Percentiles rank a stretch among this genome's conserved stretches.
Conservation (phyloP, 2,113 vertebrate genomes). For the Rhombomys opimus region DNA sequence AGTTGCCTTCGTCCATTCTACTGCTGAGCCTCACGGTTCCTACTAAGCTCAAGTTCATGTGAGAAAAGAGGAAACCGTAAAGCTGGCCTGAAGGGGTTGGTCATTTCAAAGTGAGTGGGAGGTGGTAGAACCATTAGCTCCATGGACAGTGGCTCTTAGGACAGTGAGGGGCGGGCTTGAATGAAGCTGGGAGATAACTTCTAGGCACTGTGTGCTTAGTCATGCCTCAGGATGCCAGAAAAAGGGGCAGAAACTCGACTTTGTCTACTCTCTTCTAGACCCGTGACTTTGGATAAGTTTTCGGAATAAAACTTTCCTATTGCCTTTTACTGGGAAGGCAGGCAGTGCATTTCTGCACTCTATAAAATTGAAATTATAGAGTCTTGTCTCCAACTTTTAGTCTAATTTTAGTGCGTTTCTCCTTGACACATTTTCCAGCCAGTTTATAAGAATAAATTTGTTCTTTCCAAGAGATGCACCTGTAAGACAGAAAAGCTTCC, state of each 20-base stretch:
- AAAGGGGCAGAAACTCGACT: not conserved
- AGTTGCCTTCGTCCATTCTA: rapidly evolving
- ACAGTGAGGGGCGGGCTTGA: not conserved
- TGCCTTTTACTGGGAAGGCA: not conserved
- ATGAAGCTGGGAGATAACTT: rapidly evolving
- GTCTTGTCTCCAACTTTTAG: not conserved
- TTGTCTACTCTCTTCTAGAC: no score
- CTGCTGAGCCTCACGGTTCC: not conserved
- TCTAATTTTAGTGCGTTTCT: not conserved
- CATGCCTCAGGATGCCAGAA: not conserved
- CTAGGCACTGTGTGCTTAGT: rapidly evolving
- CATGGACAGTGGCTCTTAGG: not conserved
- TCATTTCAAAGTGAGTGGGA: not conserved
- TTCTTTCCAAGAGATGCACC: not conserved
- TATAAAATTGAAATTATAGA: not conserved
- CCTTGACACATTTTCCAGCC: not conserved
- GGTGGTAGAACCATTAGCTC: rapidly evolving
- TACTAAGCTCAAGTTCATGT: not conserved
- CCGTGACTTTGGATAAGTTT: not conserved
- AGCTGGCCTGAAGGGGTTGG: no score
- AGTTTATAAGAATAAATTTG: not conserved
- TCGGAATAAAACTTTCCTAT: not conserved
- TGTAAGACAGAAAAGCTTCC: not conserved
- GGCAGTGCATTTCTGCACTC: not conserved
- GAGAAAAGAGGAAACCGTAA: not conserved